A percentile compares a stretch with the other conserved stretches of the same genome.
Evolutionary conservation across 2,797 vertebrate genomes (phyloP).

Genomic region (Ctenopoma kingsleyae): DNA sequence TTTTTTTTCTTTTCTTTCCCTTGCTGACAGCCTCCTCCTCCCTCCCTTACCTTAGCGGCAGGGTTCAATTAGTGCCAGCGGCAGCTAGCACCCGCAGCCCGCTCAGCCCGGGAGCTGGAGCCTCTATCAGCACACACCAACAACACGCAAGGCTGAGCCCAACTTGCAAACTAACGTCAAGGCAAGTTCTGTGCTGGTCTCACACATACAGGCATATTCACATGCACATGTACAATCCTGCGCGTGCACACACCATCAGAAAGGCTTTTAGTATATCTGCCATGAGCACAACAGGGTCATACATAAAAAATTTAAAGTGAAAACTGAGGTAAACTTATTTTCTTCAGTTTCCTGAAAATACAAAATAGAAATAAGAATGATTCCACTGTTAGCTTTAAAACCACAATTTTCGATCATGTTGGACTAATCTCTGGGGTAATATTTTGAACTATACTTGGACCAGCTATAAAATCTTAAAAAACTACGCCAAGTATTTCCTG

Average conservation of each 20-base stretch:
- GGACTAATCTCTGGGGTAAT: neutral
- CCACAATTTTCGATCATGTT: neutral
- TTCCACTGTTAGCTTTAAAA: constrained; percentile 6
- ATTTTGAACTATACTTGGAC: constrained; percentile 28
- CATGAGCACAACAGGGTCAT: constrained; percentile 50
- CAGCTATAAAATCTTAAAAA: constrained; percentile 29
- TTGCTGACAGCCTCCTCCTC: constrained; percentile 68
- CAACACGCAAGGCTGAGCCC: constrained; percentile 77
- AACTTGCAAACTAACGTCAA: constrained; percentile 68
- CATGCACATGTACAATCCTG: neutral
- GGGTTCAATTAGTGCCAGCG: constrained; percentile 87
- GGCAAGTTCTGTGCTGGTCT: constrained; percentile 60
- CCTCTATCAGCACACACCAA: constrained; percentile 77
- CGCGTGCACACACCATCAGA: constrained; percentile 31
- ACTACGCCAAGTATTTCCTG: constrained; percentile 33
- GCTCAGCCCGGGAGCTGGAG: constrained; percentile 75
- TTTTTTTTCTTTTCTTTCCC: constrained; percentile 56
- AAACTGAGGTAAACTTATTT: constrained; percentile 25
- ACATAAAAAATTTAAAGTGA: constrained; percentile 32
- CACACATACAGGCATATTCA: constrained; percentile 33
- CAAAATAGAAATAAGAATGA: neutral
- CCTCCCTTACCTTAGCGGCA: constrained; percentile 82
- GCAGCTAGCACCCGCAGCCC: constrained; percentile 80
- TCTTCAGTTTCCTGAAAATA: neutral
- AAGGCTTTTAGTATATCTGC: constrained; percentile 45